Base-by-base conservation (phyloP, 64 coral and sea anemone genomes). In the Exaiptasia diaphana region DNA sequence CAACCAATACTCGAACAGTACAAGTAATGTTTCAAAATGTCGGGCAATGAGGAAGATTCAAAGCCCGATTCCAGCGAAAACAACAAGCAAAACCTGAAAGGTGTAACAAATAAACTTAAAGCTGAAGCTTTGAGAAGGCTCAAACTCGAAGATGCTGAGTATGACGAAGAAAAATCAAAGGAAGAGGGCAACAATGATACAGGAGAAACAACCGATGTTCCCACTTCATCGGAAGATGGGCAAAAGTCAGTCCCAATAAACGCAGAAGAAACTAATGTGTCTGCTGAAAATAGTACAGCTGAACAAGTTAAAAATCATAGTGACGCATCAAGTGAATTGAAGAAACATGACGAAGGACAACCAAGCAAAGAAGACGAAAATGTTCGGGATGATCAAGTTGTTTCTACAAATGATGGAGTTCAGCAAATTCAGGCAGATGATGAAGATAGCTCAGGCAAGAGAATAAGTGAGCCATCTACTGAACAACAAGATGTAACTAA, bases 51-150 rank as follows among this genome's bases (percentile, higher is more conserved):
- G 11, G 85, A 90, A 41, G 65, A 88, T 32, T 50, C 77, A 41
- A 80, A 67, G 23, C 73, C 71, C 64, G 60, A 34, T 71, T 80
- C 91, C 35, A 74, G 31, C 43, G 76, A 76, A 20, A 52, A 59
- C 67, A 42, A 73, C 60, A 65, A 71, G 20, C 29, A 78, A 37
- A 45, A 37, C 26, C 41, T 95, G 15, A 95, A 95, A 28, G 32
- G 54, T 55, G 91, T 86, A 29, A 95, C 91, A 31, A 61, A 89
- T 52, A 68, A 85, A 68, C 69, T 95, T 11, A 95, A 95, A 79
- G 80, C 91, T 30, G 91, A 95, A 57, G 91, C 91, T 48, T 41
- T 95, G 38, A 79, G 86, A 15, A 60, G 91, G 40, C 75, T 89
- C 28, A 61, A 95, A 62, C 86, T 95, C 23, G 49, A 42, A 67